A percentile compares a stretch with the other conserved stretches of the same genome.
These are phyloP conservation scores for Vultur gryphus DNA, from an alignment of 2,797 vertebrate species.

Conservation along the genomic window DNA sequence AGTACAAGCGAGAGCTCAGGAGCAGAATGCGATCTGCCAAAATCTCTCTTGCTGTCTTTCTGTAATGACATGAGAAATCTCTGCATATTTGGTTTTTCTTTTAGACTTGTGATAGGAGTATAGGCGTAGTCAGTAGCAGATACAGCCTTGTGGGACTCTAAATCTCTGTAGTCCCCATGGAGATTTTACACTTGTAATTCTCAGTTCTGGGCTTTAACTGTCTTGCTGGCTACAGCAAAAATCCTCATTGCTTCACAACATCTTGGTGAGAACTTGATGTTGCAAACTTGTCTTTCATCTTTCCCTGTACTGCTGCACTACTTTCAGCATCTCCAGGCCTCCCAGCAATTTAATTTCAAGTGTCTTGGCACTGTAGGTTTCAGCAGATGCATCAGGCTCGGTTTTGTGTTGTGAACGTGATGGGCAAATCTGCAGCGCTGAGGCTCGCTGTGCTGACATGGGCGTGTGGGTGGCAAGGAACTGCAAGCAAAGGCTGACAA, in stretches of 20 bases:
- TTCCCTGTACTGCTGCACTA: not conserved
- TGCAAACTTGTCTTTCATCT: not conserved
- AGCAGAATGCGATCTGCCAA: not conserved
- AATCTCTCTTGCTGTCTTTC: not conserved
- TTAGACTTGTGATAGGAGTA: not conserved
- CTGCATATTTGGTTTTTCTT: not conserved
- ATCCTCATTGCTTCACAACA: not conserved
- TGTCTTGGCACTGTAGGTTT: not conserved
- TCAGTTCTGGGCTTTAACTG: not conserved
- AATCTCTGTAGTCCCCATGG: not conserved
- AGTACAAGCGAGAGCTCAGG: not conserved
- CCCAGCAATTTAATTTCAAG: not conserved
- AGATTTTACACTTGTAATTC: not conserved
- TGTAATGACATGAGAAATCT: not conserved
- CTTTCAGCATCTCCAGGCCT: not conserved
- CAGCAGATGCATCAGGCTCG: not conserved
- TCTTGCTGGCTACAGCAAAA: not conserved
- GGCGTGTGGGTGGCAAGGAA: not conserved
- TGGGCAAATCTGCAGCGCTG: not conserved
- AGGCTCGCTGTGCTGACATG: fast-evolving
- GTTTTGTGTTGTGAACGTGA: fast-evolving
- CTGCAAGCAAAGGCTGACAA: not conserved
- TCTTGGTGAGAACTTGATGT: not conserved
- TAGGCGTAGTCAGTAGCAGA: not conserved
- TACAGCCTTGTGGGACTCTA: not conserved